Percentiles rank a stretch among this genome's conserved stretches.
Conservation (phyloP, 2,113 vertebrate species). For the Oryzias woworae region DNA sequence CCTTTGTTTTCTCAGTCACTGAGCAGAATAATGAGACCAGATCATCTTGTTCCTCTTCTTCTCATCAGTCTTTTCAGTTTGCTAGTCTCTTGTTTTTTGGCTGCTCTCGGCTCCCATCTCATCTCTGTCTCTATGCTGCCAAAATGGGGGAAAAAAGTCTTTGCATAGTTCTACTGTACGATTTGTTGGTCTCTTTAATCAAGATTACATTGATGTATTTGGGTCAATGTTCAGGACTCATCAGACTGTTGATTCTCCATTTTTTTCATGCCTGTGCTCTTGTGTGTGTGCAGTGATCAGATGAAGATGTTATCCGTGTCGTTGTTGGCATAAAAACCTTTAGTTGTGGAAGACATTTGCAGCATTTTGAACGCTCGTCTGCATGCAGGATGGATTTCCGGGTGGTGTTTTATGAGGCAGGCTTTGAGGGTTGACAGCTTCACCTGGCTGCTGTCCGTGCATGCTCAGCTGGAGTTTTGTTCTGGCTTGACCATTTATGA, state of each 20-base stretch:
- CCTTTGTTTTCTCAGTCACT: conserved; percentile 38
- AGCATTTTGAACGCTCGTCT: not conserved
- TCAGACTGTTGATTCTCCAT: conserved; percentile 21
- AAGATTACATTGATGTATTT: not conserved
- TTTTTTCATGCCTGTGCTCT: conserved; percentile 44
- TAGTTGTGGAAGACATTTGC: too few species aligned
- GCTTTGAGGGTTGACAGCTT: conserved; percentile 9
- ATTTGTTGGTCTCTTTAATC: too few species aligned
- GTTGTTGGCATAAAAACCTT: not conserved
- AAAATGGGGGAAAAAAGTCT: too few species aligned
- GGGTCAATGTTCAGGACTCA: conserved; percentile 25
- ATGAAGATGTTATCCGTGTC: conserved; percentile 13
- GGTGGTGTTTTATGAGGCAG: not conserved
- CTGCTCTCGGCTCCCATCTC: too few species aligned
- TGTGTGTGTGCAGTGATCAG: conserved; percentile 42
- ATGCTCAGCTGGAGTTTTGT: too few species aligned
- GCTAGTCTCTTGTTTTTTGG: too few species aligned
- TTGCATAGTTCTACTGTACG: too few species aligned
- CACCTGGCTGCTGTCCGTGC: conserved; percentile 12
- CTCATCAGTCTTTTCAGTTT: conserved; percentile 7
- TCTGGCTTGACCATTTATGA: too few species aligned
- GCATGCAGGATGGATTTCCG: not conserved
- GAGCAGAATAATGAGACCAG: conserved; percentile 42
- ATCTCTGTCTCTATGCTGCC: too few species aligned
- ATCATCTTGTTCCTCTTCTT: conserved; percentile 4